phyloP scores from a whole-genome alignment of 2,113 vertebrate genomes.

The Riparia riparia region DNA sequence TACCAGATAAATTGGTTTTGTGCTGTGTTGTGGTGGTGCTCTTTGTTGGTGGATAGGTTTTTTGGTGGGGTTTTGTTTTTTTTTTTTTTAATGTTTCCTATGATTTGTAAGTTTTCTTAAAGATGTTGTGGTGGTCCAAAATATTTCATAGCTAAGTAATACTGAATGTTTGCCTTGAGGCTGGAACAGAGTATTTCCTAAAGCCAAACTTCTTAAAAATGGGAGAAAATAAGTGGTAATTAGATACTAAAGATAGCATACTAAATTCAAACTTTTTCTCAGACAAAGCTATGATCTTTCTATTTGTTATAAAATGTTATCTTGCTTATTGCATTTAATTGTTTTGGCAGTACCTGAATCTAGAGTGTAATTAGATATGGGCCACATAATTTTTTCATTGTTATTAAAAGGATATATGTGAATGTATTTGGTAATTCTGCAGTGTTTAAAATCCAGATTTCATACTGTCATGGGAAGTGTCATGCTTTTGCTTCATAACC shows the following conservation, averaged over 20 bases:
- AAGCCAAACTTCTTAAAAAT: background rate
- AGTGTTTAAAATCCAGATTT: conserved; percentile 26
- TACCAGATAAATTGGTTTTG: background rate
- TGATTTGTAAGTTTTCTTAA: background rate
- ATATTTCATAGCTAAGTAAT: background rate
- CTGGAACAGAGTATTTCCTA: background rate
- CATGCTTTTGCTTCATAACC: background rate
- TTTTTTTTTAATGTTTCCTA: background rate
- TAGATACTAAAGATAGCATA: background rate
- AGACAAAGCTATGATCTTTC: background rate
- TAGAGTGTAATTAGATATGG: background rate
- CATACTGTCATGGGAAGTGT: background rate
- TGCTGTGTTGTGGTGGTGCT: background rate
- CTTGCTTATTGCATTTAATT: background rate
- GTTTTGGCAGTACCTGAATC: background rate
- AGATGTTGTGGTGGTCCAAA: background rate
- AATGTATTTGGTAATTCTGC: background rate
- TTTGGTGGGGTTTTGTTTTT: background rate
- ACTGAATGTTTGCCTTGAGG: background rate
- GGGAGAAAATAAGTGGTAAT: background rate
- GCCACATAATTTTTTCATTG: background rate
- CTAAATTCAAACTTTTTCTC: background rate
- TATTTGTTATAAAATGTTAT: background rate
- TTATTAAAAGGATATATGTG: background rate
- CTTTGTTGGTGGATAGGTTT: background rate